Evolutionary conservation across 2,888 invertebrate species (phyloP), one percentile per base, ranked within the genome.

Genomic region (Epirrhoe alternata): DNA sequence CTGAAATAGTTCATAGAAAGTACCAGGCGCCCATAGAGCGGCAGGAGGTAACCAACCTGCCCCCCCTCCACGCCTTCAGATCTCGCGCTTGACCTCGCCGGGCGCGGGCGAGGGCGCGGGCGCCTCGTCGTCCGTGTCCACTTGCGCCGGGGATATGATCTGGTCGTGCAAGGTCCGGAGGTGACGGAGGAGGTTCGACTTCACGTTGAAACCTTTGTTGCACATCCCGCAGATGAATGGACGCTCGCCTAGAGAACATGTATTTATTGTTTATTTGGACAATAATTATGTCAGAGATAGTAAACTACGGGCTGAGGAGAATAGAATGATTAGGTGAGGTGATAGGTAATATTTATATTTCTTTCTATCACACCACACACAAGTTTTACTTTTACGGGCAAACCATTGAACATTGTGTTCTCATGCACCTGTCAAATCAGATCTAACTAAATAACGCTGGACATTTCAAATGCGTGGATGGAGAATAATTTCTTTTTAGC

Each of bases 151-250:
- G 74, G 84, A 84, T 75, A 89, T 85, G 64, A 95, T 94, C 86
- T 95, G 95, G 86, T 96, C 96, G 89, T 96, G 96, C 70, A 96
- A 86, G 38, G 96, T 96, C 84, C 96, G 94, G 83, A 96, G 86
- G 83, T 97, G 96, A 72, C 96, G 94, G 71, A 96, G 84, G 69
- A 96, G 87, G 86, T 96, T 96, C 70, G 96, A 96, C 84, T 96
- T 96, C 71, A 96, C 96, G 86, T 96, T 96, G 88, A 96, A 96
- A 3, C 96, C 96, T 83, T 96, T 96, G 88, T 95, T 95, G 92
- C 96, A 96, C 56, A 95, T 94, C 17, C 95, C 95, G 88, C 96
- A 97, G 56, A 95, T 94, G 86, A 96, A 96, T 14, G 96, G 96
- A 61, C 95, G 94, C 85, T 96, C 96, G 16, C 95, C 95, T 94